Evolutionary conservation across 2,797 vertebrate genomes (phyloP), one percentile per base, ranked within the genome.

Genomic region (Lepidocolaptes lacrymiger): DNA sequence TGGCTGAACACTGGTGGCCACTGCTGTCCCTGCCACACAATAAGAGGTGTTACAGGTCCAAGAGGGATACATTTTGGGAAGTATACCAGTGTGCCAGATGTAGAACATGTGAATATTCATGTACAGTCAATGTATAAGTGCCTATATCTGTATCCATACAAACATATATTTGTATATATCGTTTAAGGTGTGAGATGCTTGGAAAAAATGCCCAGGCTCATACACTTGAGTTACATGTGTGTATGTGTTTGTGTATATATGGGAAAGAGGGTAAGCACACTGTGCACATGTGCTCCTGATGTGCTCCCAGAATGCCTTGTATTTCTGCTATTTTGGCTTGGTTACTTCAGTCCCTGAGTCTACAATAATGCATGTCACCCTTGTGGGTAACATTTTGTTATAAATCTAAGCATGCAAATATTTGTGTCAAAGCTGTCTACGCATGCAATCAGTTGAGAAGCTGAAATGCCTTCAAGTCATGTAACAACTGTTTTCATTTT

Each of bases 371-470:
- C 64, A 46, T 66, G 64, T 83, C 91, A 96, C 66, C 66, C 75
- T 89, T 66, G 61, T 21, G 68, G 75, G 72, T 55, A 92, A 85
- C n/a, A 72, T 94, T 92, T 88, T 68, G 61, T 62, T 95, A 80
- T 91, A 94, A 92, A 88, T 93, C 91, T 51, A 68, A 80, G 69
- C 85, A 80, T 85, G 75, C 84, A 95, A 96, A 94, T 89, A 69
- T 85, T 93, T 93, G 54, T 96, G 91, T 94, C 91, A 96, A 89
- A 95, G 86, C 92, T 97, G 89, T 94, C 91, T 86, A 93, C 64
- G 2, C 52, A 2, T 89, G 81, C 71, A 96, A 89, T 81, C 72
- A 68, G 68, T 88, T 95, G 89, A 80, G 89, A 80, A 94, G 64
- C 61, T 94, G 94, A 93, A 97, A 93, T 74, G 84, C 86, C 86